phyloP scores from a whole-genome alignment of 2,113 vertebrate species.

The Platichthys flesus region DNA sequence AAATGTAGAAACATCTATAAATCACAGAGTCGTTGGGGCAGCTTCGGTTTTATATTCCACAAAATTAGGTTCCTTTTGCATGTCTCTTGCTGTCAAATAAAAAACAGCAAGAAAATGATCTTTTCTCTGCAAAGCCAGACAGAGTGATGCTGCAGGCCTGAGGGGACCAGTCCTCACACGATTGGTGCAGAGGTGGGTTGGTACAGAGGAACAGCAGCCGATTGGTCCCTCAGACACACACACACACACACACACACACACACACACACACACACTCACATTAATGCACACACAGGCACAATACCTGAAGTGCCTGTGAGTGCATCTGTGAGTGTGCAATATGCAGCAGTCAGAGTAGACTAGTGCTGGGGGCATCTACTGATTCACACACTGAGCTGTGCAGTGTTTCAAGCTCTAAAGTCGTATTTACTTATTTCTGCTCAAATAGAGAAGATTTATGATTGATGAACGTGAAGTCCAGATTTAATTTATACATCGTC shows the following conservation, averaged over 20 bases:
- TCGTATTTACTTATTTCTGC: too few relatives aligned
- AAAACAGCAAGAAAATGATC: background rate
- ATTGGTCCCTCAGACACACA: slow-evolving; percentile 28
- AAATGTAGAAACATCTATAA: background rate
- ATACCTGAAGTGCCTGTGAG: background rate
- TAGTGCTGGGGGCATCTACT: too few relatives aligned
- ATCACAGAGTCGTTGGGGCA: background rate
- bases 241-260: too few relatives aligned
- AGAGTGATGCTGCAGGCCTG: background rate
- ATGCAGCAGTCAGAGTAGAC: too few relatives aligned
- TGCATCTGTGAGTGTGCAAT: too few relatives aligned
- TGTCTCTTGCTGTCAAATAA: background rate
- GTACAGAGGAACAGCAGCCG: slow-evolving; percentile 13
- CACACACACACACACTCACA: background rate
- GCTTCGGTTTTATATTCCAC: background rate
- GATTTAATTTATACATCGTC: too few relatives aligned
- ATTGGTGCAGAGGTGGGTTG: slow-evolving; percentile 52
- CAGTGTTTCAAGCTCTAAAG: too few relatives aligned
- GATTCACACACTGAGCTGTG: too few relatives aligned
- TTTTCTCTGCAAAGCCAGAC: background rate
- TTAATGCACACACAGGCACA: too few relatives aligned
- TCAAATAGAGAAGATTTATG: too few relatives aligned
- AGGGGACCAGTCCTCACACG: background rate
- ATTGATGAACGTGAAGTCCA: too few relatives aligned
- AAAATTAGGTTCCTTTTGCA: background rate